Evolutionary conservation across 1,140 invertebrate species (phyloP), one percentile per base, ranked within the genome.

Genomic region (Aricia agestis): DNA sequence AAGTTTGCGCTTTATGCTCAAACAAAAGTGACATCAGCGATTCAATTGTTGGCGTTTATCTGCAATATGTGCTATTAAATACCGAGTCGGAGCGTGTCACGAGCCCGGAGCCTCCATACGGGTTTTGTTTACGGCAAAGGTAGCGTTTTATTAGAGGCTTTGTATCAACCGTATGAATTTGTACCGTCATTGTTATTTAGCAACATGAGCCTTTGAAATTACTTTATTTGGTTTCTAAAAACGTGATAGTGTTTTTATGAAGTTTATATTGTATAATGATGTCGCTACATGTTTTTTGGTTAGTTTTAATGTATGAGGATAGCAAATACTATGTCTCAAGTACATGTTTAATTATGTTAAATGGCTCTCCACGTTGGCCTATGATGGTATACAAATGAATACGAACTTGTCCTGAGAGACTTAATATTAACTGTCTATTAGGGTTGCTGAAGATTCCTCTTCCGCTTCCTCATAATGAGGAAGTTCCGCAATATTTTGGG

Each of bases 41-140:
- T 74, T 71, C 72, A 68, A 74, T 74, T 74, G 66, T 74, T 66
- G 59, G 70, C 66, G 66, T 41, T 67, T 74, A 57, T 42, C 32
- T 71, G 69, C 69, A 71, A 74, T 68, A 68, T 71, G 69, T 65
- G 61, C 72, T 69, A 67, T 69, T 68, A 74, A 71, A 74, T 74
- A 71, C 69, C 67, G 71, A 71, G 70, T 70, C 11, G 45, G 45
- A 52, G 45, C 45, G 45, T 52, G 45, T 52, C 45, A 52, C 45
- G 45, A 52, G 45, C 45, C 45, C 3, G 6, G 45, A 52, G 45
- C 45, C 45, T 25, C 13, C 45, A 52, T 52, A 15, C 45, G 45
- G 45, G 45, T 52, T 52, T 52, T 52, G 45, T 52, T 52, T 52
- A 52, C 45, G 45, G 45, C 7, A 52, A 13, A 52, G 45, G 45